A percentile compares a stretch with the other conserved stretches of the same genome.
phyloP scores from a whole-genome alignment of 2,888 invertebrate species.

The Mesodorylaimus sp. region DNA sequence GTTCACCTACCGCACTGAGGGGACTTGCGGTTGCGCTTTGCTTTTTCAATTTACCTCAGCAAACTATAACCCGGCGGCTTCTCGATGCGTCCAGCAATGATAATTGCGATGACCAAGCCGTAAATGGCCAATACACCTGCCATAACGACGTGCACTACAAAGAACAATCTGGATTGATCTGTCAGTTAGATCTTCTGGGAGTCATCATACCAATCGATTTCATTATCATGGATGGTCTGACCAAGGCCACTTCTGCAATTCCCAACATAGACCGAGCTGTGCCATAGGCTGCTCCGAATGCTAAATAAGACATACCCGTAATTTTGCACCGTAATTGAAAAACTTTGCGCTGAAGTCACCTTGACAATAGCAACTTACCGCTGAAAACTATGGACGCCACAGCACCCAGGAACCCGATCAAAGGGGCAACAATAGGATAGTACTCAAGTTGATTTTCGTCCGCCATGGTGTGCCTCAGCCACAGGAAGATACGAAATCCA shows the following conservation, averaged over 20 bases:
- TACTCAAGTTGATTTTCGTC: too few species aligned
- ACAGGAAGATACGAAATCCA: too few species aligned
- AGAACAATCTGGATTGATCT: too few species aligned
- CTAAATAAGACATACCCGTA: neutral
- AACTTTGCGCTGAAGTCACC: too few species aligned
- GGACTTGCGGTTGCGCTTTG: too few species aligned
- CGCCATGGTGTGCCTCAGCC: too few species aligned
- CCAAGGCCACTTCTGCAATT: neutral
- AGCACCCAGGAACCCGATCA: neutral
- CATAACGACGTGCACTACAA: too few species aligned
- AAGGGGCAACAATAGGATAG: neutral
- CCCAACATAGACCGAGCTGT: slow-evolving; percentile 1
- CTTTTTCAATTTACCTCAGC: neutral
- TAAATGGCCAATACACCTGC: slow-evolving; percentile 1
- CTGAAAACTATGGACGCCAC: neutral
- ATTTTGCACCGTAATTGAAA: too few species aligned
- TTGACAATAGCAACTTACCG: too few species aligned
- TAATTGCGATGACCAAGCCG: neutral
- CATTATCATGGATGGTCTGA: neutral
- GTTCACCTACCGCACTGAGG: too few species aligned
- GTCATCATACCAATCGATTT: neutral
- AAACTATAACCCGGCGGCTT: neutral
- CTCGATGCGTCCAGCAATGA: neutral
- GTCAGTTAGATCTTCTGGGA: too few species aligned
- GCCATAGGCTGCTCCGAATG: slow-evolving; percentile 1